Evolutionary conservation across 1,140 invertebrate genomes (phyloP).

Genomic region (Apis florea): DNA sequence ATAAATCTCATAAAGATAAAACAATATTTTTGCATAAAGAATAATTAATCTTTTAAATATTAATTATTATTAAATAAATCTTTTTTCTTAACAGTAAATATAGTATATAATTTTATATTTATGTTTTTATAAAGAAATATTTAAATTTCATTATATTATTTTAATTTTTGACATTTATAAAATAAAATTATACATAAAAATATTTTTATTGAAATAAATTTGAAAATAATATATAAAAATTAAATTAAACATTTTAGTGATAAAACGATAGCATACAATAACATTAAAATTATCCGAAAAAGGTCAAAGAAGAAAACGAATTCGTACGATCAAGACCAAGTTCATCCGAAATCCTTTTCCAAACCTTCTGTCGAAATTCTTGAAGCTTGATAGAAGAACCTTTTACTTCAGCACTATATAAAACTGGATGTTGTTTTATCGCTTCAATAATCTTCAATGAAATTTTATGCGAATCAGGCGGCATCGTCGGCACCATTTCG

Average conservation of each 20-base stretch:
- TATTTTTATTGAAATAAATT: not conserved
- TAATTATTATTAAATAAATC: not conserved
- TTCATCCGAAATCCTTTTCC: conserved; percentile 76
- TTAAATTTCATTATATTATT: not conserved
- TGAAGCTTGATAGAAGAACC: conserved; percentile 72
- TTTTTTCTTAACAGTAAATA: not conserved
- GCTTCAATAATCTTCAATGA: conserved; percentile 76
- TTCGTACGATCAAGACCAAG: conserved; percentile 74
- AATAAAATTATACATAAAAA: not conserved
- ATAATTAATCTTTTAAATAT: not conserved
- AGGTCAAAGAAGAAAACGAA: not conserved
- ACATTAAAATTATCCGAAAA: conserved; percentile 15
- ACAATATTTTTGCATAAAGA: not conserved
- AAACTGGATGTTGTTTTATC: conserved; percentile 76
- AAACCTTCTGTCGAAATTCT: conserved; percentile 78
- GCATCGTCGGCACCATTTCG: conserved; percentile 67
- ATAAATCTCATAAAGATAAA: not conserved
- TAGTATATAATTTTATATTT: too few relatives aligned
- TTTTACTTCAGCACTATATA: conserved; percentile 76
- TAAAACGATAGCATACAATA: not conserved
- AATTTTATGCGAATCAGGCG: conserved; percentile 75
- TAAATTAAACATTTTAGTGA: conserved; percentile 1
- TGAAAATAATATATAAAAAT: not conserved
- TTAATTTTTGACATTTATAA: not conserved
- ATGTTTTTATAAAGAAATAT: not conserved